Conservation (phyloP, 2,113 vertebrate species). For the pig (Sus scrofa) region DNA sequence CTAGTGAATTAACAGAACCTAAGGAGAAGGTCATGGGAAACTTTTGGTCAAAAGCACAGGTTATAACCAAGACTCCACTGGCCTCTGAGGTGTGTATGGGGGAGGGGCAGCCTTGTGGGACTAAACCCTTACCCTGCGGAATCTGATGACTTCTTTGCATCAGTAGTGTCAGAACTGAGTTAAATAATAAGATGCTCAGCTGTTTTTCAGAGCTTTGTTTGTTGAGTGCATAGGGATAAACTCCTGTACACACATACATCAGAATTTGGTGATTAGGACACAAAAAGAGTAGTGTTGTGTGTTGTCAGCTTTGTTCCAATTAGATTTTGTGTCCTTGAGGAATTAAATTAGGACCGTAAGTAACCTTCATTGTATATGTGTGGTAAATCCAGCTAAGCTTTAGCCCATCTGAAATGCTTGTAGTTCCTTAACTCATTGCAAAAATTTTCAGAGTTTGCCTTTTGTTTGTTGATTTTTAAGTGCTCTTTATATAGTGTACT, state of each 20-base stretch:
- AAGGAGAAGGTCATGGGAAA: background rate
- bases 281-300: background rate
- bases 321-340: background rate
- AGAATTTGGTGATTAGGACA: background rate
- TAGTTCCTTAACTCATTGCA: background rate
- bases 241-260: background rate
- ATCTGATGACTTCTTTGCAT: background rate
- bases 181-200: background rate
- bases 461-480: background rate
- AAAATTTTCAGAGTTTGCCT: background rate
- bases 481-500: background rate
- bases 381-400: background rate
- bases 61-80: background rate
- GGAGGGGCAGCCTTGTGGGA: background rate
- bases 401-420: background rate
- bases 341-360: background rate
- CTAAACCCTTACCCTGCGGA: background rate
- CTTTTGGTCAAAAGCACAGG: background rate
- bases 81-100: background rate
- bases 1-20: background rate
- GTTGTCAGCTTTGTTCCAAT: background rate
- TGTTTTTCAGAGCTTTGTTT: background rate
- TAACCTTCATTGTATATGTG: background rate
- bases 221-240: background rate
- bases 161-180: background rate